Evolutionary conservation across 1,140 invertebrate genomes (phyloP), one percentile per base, ranked within the genome.

Genomic region (Drosophila littoralis): DNA sequence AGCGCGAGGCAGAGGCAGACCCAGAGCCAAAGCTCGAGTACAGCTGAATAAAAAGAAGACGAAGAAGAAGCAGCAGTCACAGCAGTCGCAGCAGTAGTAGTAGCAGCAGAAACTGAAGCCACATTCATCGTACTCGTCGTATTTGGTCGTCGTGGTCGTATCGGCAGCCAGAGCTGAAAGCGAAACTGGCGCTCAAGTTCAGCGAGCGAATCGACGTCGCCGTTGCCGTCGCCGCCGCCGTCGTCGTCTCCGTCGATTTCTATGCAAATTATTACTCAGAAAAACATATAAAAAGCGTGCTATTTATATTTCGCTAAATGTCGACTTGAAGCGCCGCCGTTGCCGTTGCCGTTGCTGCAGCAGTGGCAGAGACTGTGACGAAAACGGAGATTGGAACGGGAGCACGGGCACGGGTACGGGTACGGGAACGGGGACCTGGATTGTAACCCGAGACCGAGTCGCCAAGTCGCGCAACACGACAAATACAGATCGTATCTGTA

Each of bases 281-380:
- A 86, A 84, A 79, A 81, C 67, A 88, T 68, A 86, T 83, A 81
- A 83, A 88, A 78, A 88, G 83, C 79, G 83, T 88, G 80, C 84
- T 88, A 88, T 88, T 88, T 86, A 88, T 88, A 83, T 88, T 83
- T 83, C 81, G 79, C 84, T 86, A 83, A 88, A 88, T 89, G 83
- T 89, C 84, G 83, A 88, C 84, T 89, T 70, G 69, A 77, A 81
- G 73, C 84, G 81, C 77, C 73, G 76, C 75, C 77, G 81, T 40
- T 58, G 38, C 28, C 71, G 52, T 66, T 33, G 65, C 46, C 40
- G 52, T 38, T 60, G 64, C 70, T 43, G 65, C 72, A 70, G 69
- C 79, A 76, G 76, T 58, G 75, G 68, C 71, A 79, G 76, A 88
- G 77, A 83, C 79, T 89, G 84, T 83, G 86, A 88, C 80, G 63